phyloP scores from a whole-genome alignment of 2,888 invertebrate genomes.

The Heliconius erato region DNA sequence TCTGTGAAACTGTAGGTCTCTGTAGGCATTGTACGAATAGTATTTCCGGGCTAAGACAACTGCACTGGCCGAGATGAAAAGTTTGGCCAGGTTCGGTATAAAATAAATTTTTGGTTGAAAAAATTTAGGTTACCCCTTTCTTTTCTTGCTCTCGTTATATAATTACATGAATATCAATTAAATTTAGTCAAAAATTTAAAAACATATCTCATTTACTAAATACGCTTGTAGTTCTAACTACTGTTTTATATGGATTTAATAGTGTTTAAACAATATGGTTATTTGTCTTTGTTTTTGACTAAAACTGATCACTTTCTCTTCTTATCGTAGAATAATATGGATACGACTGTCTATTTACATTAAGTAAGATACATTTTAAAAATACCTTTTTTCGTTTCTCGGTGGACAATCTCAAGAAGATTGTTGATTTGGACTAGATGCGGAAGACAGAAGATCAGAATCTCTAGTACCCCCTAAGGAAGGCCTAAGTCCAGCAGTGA shows the following conservation, averaged over 20 bases:
- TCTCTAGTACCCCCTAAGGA: too few species aligned
- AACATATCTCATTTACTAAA: too few species aligned
- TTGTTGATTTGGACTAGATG: too few species aligned
- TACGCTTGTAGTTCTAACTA: too few species aligned
- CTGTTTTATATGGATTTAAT: not conserved
- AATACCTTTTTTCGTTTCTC: too few species aligned
- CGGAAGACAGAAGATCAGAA: too few species aligned
- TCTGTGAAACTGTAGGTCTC: constrained; percentile 55
- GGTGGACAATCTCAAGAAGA: too few species aligned
- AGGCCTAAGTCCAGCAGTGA: too few species aligned
- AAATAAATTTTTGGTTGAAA: not conserved
- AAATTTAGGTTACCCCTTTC: not conserved
- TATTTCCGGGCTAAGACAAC: constrained; percentile 53
- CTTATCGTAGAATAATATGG: too few species aligned
- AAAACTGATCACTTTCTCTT: too few species aligned
- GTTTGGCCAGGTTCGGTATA: constrained; percentile 39
- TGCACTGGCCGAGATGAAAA: constrained; percentile 39
- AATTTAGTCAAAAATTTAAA: not conserved
- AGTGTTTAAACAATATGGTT: not conserved
- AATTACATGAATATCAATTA: not conserved
- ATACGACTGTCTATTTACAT: too few species aligned
- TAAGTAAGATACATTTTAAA: too few species aligned
- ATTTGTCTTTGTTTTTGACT: not conserved
- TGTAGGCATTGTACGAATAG: constrained; percentile 54
- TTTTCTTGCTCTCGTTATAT: not conserved